Base-by-base conservation (phyloP, 2,113 vertebrate species). In the Xenus cinereus region DNA sequence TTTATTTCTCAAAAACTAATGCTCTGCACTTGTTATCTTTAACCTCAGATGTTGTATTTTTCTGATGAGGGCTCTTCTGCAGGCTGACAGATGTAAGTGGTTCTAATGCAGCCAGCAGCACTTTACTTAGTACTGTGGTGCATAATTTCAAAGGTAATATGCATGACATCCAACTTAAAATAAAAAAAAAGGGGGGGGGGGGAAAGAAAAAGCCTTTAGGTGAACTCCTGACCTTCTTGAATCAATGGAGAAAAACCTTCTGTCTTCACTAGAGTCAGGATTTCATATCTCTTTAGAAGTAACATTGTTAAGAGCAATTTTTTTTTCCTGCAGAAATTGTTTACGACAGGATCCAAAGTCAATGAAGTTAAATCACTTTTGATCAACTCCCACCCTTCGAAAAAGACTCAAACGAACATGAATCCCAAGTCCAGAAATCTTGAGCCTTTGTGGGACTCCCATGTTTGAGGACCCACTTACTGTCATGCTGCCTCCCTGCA, bases 281-380 rank as follows among this genome's bases (percentile, higher is more conserved):
- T 57, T 95, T 85, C 45, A 75, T 0, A 3, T 51, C 32, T 74
- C 41, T 66, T 83, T 22, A 73, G 54, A 91, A 88, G 41, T 15
- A 84, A 64, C 7, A 10, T 23, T 63, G 32, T 64, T 57, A 72
- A 18, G 43, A 84, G 28, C 12, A 64, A 88, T 46, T 73, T 32
- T 13, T 66, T 90, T 87, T 81, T 48, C 54, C 59, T 59, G 48
- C 68, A 95, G 74, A 50, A 93, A 91, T 68, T 81, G 14, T 72
- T 84, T 79, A 64, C 3, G 7, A 57, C 24, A 62, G 45, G 53
- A 90, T n/a, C 20, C 43, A 66, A 73, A 91, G 35, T 45, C 80
- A 87, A 27, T 79, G 9, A 84, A 79, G 24, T 66, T 48, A 79
- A 54, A 94, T 60, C 45, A 59, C 23, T 80, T 57, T 23, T 89